These are phyloP conservation scores for Brachionus angularis DNA, from an alignment of 1,140 invertebrate species.

Conservation along the genomic window DNA sequence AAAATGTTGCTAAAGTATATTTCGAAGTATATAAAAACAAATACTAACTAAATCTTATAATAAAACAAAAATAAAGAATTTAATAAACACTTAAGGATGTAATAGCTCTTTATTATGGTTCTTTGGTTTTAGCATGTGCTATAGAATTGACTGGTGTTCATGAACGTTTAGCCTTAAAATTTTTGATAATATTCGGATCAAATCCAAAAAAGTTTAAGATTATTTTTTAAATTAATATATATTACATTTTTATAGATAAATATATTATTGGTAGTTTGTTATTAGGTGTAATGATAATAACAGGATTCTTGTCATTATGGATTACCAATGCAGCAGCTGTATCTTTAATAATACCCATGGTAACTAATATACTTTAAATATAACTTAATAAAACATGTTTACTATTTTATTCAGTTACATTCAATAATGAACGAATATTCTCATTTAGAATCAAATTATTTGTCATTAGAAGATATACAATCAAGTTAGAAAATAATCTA, in stretches of 20 bases:
- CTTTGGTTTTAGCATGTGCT: conserved; percentile 45
- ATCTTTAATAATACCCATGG: conserved; percentile 59
- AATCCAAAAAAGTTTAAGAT: neutral
- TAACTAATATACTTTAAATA: neutral
- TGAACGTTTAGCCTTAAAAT: neutral
- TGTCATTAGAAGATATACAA: too few species aligned
- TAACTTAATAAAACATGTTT: neutral
- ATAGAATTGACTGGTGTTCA: neutral
- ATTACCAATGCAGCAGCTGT: conserved; percentile 59
- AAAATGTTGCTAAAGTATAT: neutral
- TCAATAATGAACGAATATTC: conserved; percentile 13
- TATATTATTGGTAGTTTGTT: neutral
- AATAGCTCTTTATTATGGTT: conserved; percentile 72
- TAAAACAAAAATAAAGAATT: neutral
- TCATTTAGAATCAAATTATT: neutral
- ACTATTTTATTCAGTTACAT: conserved; percentile 46
- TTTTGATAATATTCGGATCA: neutral
- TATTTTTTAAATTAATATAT: too few species aligned
- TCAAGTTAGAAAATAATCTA: neutral
- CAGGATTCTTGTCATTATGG: conserved; percentile 59
- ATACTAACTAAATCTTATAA: too few species aligned
- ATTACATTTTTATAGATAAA: too few species aligned
- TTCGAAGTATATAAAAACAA: conserved; percentile 2
- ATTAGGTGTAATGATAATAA: conserved; percentile 55
- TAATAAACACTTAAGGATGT: conserved; percentile 63